Conservation (phyloP, 30 jellyfish, hydroid and myxozoan species). For the Chironex yamaguchii region DNA sequence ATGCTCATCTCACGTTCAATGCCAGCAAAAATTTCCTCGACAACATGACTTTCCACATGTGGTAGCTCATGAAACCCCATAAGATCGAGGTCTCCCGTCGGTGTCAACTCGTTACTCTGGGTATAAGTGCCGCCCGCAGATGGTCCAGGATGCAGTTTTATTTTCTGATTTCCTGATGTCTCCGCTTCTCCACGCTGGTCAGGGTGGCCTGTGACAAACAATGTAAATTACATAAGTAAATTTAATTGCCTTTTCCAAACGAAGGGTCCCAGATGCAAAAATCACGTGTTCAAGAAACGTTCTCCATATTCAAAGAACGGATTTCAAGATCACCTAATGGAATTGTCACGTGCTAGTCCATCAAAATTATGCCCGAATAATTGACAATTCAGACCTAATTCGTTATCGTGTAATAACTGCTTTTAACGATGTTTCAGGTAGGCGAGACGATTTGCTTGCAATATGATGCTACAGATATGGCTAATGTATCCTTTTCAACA, state of each 20-base stretch:
- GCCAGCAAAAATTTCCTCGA: slow-evolving; percentile 95
- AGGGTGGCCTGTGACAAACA: neutral
- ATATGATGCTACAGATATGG: too few relatives aligned
- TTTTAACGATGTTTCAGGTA: too few relatives aligned
- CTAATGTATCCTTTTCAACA: too few relatives aligned
- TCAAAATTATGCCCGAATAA: too few relatives aligned
- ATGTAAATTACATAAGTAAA: neutral
- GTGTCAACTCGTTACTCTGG: slow-evolving; percentile 67
- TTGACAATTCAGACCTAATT: too few relatives aligned
- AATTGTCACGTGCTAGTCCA: too few relatives aligned
- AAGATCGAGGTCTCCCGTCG: slow-evolving; percentile 84
- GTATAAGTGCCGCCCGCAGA: neutral
- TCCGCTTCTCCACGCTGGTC: neutral
- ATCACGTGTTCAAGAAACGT: too few relatives aligned
- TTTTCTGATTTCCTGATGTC: neutral
- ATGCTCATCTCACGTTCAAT: slow-evolving; percentile 89
- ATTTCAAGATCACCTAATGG: neutral
- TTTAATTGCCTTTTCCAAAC: neutral
- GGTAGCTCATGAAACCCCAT: slow-evolving; percentile 90
- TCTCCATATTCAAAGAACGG: neutral
- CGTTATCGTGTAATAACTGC: too few relatives aligned
- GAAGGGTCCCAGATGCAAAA: neutral
- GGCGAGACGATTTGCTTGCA: too few relatives aligned
- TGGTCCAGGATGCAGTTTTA: neutral
- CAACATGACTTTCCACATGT: slow-evolving; percentile 99